Percentiles rank a stretch among this genome's conserved stretches.
These are phyloP conservation scores for mouse (Mus musculus) DNA, from an alignment of 2,113 vertebrate genomes.

Conservation along the genomic window GRCm39 chr2:46787001-46787500, in stretches of 20 bases:
- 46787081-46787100: not conserved
- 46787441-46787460: no score
- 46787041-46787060: not conserved
- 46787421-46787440: not conserved
- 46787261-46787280: not conserved
- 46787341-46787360: slow-evolving; percentile 12
- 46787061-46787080: not conserved
- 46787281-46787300: not conserved
- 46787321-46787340: not conserved
- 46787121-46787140: not conserved
- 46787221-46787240: not conserved
- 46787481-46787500: no score
- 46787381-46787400: not conserved
- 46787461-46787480: no score
- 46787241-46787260: not conserved
- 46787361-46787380: not conserved
- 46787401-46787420: not conserved
- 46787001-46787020: not conserved
- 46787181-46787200: not conserved
- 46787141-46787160: not conserved
- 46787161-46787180: not conserved
- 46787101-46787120: not conserved
- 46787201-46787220: not conserved
- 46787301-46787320: not conserved
- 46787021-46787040: not conserved